These are phyloP conservation scores for Philopedon plagiatum DNA, from an alignment of 2,888 invertebrate genomes.

Conservation along the genomic window DNA sequence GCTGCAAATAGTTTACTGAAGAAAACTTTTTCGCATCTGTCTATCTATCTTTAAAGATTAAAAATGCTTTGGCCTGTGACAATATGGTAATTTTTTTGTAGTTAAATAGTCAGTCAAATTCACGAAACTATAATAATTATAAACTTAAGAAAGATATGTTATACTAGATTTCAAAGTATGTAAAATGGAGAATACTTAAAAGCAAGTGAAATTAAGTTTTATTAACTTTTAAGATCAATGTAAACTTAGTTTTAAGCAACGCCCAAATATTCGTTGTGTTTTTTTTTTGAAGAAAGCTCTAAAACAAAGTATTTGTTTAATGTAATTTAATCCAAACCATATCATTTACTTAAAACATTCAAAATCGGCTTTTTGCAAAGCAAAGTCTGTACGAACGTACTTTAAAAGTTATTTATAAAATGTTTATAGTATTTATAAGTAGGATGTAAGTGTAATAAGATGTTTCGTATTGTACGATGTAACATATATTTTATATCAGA, in stretches of 20 bases:
- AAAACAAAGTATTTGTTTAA: slow-evolving; percentile 3
- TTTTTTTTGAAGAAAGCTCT: neutral
- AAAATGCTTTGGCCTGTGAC: no score
- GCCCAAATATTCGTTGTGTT: neutral
- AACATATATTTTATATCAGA: slow-evolving; percentile 57
- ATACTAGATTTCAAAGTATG: no score
- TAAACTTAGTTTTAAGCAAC: slow-evolving; percentile 16
- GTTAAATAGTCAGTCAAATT: no score
- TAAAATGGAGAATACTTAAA: neutral
- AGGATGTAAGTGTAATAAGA: slow-evolving; percentile 62
- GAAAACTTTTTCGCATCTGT: no score
- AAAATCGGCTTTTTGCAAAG: slow-evolving; percentile 13
- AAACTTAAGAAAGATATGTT: no score
- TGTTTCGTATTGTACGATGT: slow-evolving; percentile 65
- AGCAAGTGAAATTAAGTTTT: no score
- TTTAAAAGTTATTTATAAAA: slow-evolving; percentile 53
- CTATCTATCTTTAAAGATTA: no score
- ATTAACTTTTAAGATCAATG: slow-evolving; percentile 18
- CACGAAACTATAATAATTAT: no score
- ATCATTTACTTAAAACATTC: slow-evolving; percentile 27
- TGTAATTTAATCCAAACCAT: slow-evolving; percentile 20
- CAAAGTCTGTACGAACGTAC: slow-evolving; percentile 58
- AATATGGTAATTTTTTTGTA: no score
- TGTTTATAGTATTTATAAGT: slow-evolving; percentile 62
- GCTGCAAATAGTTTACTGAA: no score